These are phyloP conservation scores for Melanerpes formicivorus DNA, from an alignment of 2,113 vertebrate genomes.

Conservation along the genomic window DNA sequence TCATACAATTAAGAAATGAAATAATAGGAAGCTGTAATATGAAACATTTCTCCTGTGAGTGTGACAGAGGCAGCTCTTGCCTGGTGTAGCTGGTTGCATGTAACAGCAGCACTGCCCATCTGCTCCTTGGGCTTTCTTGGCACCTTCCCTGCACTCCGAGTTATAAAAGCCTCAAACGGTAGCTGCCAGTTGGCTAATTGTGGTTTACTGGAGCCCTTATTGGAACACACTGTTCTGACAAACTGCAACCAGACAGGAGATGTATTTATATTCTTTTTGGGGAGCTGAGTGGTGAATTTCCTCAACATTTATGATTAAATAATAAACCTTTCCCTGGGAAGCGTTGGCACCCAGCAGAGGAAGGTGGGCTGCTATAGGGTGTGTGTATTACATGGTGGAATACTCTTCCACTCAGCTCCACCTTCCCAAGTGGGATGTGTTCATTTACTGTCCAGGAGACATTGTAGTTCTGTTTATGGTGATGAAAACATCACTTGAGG, in stretches of 20 bases:
- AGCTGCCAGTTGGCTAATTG: constrained; percentile 29
- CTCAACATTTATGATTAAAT: constrained; percentile 48
- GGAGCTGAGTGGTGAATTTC: not conserved
- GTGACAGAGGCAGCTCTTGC: not conserved
- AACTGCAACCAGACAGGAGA: constrained; percentile 4
- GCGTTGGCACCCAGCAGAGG: not conserved
- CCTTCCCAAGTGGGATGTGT: not conserved
- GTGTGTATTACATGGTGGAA: not conserved
- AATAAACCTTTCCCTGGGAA: not conserved
- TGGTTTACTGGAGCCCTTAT: constrained; percentile 5
- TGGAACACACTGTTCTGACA: constrained; percentile 51
- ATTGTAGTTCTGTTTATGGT: not conserved
- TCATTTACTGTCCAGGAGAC: not conserved
- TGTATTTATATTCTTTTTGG: not conserved
- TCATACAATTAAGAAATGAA: not conserved
- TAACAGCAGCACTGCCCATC: constrained; percentile 52
- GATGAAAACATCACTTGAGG: not conserved
- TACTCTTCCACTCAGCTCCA: not conserved
- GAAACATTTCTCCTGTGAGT: not conserved
- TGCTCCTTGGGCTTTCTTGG: constrained; percentile 59
- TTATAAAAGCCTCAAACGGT: constrained; percentile 42
- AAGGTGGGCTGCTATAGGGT: not conserved
- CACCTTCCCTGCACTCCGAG: constrained; percentile 33
- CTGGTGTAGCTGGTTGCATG: constrained; percentile 19
- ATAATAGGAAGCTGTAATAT: not conserved